phyloP scores from a whole-genome alignment of 2,113 vertebrate species.

The Amphiprion ocellaris region DNA sequence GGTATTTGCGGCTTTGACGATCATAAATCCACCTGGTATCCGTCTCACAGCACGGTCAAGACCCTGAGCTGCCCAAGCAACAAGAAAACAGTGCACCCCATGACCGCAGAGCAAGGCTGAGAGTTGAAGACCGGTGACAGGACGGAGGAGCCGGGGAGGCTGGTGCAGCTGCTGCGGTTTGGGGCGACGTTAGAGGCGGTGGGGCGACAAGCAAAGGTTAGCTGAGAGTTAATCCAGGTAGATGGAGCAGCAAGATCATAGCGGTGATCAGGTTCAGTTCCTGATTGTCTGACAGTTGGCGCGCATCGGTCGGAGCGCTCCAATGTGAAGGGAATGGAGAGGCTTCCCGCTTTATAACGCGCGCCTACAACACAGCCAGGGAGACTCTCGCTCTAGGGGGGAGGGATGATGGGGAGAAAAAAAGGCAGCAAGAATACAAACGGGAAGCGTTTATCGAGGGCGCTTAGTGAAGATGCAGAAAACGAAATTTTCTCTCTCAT shows the following conservation, averaged over 20 bases:
- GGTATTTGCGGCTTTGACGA: slow-evolving; percentile 88
- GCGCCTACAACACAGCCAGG: slow-evolving; percentile 70
- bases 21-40: slow-evolving; percentile 95
- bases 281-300: slow-evolving; percentile 32
- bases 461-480: slow-evolving; percentile 37
- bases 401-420: slow-evolving; percentile 13
- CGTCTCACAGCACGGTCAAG: slow-evolving; percentile 88
- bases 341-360: slow-evolving; percentile 80
- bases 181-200: not conserved
- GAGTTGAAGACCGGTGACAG: slow-evolving; percentile 63
- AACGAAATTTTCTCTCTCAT: slow-evolving; percentile 6
- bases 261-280: slow-evolving; percentile 60
- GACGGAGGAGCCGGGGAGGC: slow-evolving; percentile 21
- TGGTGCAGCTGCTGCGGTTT: slow-evolving; percentile 5
- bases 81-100: slow-evolving; percentile 90
- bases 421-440: slow-evolving; percentile 38
- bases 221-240: slow-evolving; percentile 87
- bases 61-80: slow-evolving; percentile 89
- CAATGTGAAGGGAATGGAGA: slow-evolving; percentile 62
- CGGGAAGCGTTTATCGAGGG: slow-evolving; percentile 58
- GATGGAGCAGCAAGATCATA: slow-evolving; percentile 74
- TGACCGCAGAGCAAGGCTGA: slow-evolving; percentile 87
- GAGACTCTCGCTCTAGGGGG: slow-evolving; percentile 61
- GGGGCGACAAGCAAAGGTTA: slow-evolving; percentile 64
- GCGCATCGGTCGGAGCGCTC: slow-evolving; percentile 55